These are phyloP conservation scores for Lycia hirtaria DNA, from an alignment of 2,888 invertebrate genomes.

Conservation along the genomic window DNA sequence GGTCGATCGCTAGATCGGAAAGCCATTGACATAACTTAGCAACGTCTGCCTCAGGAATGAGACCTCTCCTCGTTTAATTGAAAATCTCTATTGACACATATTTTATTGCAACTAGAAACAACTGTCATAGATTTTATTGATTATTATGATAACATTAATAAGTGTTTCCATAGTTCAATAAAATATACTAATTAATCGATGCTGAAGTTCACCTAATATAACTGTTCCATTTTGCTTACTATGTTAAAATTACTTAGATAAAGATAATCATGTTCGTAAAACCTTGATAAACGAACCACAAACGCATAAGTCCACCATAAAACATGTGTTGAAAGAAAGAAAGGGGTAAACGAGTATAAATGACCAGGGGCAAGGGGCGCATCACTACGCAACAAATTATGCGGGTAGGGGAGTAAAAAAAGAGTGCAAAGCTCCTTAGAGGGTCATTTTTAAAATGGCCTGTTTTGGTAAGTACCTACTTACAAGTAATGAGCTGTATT, in stretches of 20 bases:
- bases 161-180: too few species aligned
- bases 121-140: too few species aligned
- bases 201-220: too few species aligned
- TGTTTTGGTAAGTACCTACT: not conserved
- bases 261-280: not conserved
- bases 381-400: slow-evolving; percentile 58
- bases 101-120: not conserved
- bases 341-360: slow-evolving; percentile 57
- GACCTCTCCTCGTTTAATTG: slow-evolving; percentile 39
- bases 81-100: slow-evolving; percentile 1
- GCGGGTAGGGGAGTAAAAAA: slow-evolving; percentile 55
- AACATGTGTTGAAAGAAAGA: slow-evolving; percentile 27
- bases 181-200: too few species aligned
- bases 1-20: slow-evolving; percentile 57
- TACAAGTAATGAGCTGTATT: not conserved
- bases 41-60: slow-evolving; percentile 39
- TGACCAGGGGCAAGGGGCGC: slow-evolving; percentile 58
- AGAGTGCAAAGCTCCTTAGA: slow-evolving; percentile 46
- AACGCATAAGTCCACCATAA: slow-evolving; percentile 16
- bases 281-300: not conserved
- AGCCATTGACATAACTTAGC: slow-evolving; percentile 62
- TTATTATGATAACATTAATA: too few species aligned
- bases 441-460: slow-evolving; percentile 42
- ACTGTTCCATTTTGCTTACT: too few species aligned
- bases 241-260: not conserved